Percentiles rank a stretch among this genome's conserved stretches.
phyloP scores from a whole-genome alignment of 2,797 vertebrate species.

The Takifugu rubripes region DNA sequence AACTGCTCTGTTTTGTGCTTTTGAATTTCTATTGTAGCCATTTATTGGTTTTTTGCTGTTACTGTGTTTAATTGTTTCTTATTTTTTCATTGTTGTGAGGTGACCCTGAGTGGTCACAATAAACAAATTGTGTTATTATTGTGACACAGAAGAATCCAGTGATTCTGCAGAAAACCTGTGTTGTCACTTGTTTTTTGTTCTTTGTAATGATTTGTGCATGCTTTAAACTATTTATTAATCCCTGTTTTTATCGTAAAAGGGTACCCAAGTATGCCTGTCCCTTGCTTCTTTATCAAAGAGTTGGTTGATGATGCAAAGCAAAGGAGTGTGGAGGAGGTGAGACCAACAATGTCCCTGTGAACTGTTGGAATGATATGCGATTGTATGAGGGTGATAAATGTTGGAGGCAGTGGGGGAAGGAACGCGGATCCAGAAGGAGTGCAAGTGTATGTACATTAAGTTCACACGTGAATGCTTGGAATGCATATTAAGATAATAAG shows the following conservation, averaged over 20 bases:
- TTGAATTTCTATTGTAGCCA: too few relatives aligned
- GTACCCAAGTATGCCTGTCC: not conserved
- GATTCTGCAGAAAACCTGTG: too few relatives aligned
- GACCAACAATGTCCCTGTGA: constrained; percentile 36
- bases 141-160: too few relatives aligned
- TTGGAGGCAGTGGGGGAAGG: not conserved
- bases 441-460: constrained; percentile 12
- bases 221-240: not conserved
- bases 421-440: constrained; percentile 2
- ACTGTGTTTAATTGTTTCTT: too few relatives aligned
- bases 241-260: not conserved
- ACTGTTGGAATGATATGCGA: constrained; percentile 10
- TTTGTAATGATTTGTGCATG: too few relatives aligned
- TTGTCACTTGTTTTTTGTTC: too few relatives aligned
- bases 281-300: constrained; percentile 10
- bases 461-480: constrained; percentile 8
- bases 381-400: too few relatives aligned
- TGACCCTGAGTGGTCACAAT: too few relatives aligned
- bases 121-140: too few relatives aligned
- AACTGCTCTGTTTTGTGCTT: too few relatives aligned
- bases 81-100: too few relatives aligned
- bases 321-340: constrained; percentile 28
- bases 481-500: constrained; percentile 10
- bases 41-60: too few relatives aligned
- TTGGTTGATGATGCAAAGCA: constrained; percentile 9